Evolutionary conservation across 1,140 invertebrate species (phyloP).

Genomic region (Drosophila bipectinata): DNA sequence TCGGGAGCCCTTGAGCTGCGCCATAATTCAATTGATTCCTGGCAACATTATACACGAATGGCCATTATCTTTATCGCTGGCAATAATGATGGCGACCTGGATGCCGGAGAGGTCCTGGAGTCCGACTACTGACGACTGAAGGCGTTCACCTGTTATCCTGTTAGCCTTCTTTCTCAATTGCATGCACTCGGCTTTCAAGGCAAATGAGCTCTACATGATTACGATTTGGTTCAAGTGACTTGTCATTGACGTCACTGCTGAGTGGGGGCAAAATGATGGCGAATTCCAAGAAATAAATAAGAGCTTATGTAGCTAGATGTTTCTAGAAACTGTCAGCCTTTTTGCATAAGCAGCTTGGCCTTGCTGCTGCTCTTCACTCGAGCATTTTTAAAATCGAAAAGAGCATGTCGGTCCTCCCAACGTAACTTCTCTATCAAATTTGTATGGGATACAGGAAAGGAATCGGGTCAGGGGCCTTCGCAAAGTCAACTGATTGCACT

Average conservation of each 20-base stretch:
- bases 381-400: constrained; percentile 9
- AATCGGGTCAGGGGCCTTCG: not conserved
- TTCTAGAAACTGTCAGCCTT: constrained; percentile 38
- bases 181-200: constrained; percentile 58
- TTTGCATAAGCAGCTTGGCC: constrained; percentile 37
- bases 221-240: constrained; percentile 67
- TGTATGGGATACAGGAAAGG: not conserved
- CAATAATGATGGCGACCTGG: constrained; percentile 52
- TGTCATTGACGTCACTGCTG: constrained; percentile 52
- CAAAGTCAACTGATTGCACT: constrained; percentile 42
- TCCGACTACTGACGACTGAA: not conserved
- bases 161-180: constrained; percentile 71
- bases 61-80: constrained; percentile 66
- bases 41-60: constrained; percentile 65
- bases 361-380: constrained; percentile 16
- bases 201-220: constrained; percentile 79
- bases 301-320: constrained; percentile 9
- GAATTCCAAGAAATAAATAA: constrained; percentile 32
- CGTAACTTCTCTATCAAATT: not conserved
- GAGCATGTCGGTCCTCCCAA: constrained; percentile 1
- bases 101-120: not conserved
- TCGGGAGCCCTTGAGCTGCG: constrained; percentile 39
- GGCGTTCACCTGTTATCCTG: constrained; percentile 52
- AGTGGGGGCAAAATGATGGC: constrained; percentile 9
- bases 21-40: constrained; percentile 79